These are phyloP conservation scores for Liposcelis brunnea DNA, from an alignment of 2,888 invertebrate species.

Conservation along the genomic window DNA sequence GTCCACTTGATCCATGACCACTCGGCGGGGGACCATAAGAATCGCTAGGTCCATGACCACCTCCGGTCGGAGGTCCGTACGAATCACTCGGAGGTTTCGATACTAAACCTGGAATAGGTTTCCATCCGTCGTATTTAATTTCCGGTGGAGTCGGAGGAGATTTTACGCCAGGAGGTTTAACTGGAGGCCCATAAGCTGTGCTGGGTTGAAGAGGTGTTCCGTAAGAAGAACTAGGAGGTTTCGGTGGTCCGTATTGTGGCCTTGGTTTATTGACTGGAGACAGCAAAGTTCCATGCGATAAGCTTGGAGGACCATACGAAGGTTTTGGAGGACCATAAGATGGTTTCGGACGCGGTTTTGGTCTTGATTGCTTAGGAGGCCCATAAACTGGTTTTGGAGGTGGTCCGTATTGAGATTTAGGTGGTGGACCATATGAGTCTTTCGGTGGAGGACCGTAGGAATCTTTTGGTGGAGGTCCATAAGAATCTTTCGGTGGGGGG, in stretches of 20 bases:
- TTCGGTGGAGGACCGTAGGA: conserved; percentile 18
- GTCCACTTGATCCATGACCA: too few species aligned
- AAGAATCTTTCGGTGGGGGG: conserved; percentile 11
- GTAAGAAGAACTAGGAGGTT: conserved; percentile 21
- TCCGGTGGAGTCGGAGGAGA: conserved; percentile 18
- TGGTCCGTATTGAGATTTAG: conserved; percentile 12
- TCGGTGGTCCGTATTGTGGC: conserved; percentile 14
- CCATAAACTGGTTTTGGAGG: conserved; percentile 18
- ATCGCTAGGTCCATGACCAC: conserved; percentile 2
- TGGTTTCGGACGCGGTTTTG: conserved; percentile 19
- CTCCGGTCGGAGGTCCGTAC: not conserved
- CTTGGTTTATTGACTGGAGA: conserved; percentile 14
- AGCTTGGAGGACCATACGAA: conserved; percentile 18
- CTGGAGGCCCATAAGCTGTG: conserved; percentile 20
- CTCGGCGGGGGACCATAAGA: not conserved
- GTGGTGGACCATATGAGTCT: conserved; percentile 18
- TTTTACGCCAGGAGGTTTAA: not conserved
- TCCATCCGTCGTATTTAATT: conserved; percentile 51
- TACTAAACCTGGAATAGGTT: conserved; percentile 55
- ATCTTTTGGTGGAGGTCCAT: conserved; percentile 12
- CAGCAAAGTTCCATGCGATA: conserved; percentile 19
- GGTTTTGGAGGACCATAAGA: conserved; percentile 24
- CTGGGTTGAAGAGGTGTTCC: conserved; percentile 25
- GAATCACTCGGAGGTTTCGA: conserved; percentile 12
- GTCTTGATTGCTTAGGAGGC: conserved; percentile 19